These are phyloP conservation scores for Metaphire vulgaris DNA, from an alignment of 1,140 invertebrate species.

Conservation along the genomic window DNA sequence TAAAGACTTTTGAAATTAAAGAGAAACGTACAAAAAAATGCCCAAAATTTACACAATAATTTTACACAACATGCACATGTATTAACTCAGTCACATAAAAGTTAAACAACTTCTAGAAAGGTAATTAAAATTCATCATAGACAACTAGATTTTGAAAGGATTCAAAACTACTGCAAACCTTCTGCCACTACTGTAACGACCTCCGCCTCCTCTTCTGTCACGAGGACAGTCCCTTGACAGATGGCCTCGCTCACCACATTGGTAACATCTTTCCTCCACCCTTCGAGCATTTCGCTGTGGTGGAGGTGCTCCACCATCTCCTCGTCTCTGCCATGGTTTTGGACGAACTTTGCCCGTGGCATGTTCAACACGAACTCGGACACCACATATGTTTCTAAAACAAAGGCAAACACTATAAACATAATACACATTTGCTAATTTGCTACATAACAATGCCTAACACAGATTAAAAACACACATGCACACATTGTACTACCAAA, in stretches of 20 bases:
- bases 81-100: background rate
- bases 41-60: background rate
- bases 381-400: conserved; percentile 72
- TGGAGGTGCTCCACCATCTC: background rate
- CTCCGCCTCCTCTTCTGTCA: background rate
- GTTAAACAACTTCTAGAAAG: background rate
- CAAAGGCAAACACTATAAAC: conserved; percentile 7
- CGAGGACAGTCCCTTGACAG: background rate
- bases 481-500: background rate
- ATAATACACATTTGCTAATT: background rate
- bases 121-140: background rate
- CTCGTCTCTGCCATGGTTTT: background rate
- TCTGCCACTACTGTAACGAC: background rate
- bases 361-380: conserved; percentile 81
- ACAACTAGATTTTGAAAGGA: background rate
- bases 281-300: background rate
- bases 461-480: background rate
- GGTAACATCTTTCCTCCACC: background rate
- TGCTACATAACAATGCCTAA: background rate
- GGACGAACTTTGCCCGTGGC: conserved; percentile 62
- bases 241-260: background rate
- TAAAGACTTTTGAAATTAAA: background rate
- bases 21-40: background rate
- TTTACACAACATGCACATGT: background rate
- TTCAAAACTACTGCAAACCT: background rate